phyloP scores from a whole-genome alignment of 2,113 vertebrate species.

The Xiphias gladius region DNA sequence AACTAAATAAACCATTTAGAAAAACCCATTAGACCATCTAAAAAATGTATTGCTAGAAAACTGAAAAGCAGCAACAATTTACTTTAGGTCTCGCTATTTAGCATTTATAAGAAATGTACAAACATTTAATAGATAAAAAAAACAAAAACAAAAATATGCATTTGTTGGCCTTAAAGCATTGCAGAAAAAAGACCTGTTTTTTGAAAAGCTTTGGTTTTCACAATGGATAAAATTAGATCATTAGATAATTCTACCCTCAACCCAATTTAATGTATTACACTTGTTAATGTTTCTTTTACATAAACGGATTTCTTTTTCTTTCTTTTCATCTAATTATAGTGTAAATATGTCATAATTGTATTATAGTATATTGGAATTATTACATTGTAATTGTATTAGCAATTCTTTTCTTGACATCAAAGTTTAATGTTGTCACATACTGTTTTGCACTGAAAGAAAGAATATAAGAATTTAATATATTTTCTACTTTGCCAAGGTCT shows the following conservation, averaged over 20 bases:
- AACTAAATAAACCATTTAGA: background rate
- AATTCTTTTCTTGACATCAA: background rate
- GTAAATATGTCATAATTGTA: background rate
- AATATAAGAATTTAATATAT: background rate
- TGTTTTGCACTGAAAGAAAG: background rate
- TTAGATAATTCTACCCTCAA: background rate
- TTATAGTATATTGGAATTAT: background rate
- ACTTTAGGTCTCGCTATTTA: too few species aligned
- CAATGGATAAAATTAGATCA: background rate
- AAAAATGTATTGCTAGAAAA: background rate
- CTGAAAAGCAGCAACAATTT: background rate
- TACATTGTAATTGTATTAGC: background rate
- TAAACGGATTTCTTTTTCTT: background rate
- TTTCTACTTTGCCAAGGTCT: conserved; percentile 23
- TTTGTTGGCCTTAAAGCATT: too few species aligned
- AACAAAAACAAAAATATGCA: background rate
- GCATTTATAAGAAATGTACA: background rate
- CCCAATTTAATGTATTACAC: background rate
- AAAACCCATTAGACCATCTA: background rate
- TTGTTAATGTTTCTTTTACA: background rate
- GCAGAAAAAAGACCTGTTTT: background rate
- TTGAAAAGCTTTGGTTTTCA: background rate
- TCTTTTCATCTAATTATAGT: background rate
- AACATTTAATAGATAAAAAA: background rate
- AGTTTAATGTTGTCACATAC: background rate